Evolutionary conservation across 2,113 vertebrate genomes (phyloP).

Genomic region (Hiodon tergisus): DNA sequence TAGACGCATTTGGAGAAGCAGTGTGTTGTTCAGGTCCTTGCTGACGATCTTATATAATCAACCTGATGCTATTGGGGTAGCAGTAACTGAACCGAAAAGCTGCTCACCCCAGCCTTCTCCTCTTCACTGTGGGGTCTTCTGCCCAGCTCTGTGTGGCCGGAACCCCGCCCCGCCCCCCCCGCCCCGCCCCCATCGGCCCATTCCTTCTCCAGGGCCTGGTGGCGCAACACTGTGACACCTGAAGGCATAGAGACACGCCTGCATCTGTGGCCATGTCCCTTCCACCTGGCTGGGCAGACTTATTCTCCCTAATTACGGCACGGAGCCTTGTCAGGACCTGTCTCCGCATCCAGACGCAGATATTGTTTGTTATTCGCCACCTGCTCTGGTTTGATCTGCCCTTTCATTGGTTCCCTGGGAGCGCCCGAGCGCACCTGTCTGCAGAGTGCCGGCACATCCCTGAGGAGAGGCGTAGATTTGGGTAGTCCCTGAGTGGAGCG

Average conservation of each 20-base stretch:
- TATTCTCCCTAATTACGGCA: constrained; percentile 18
- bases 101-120: too few relatives aligned
- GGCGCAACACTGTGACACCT: background rate
- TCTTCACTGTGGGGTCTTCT: background rate
- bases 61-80: too few relatives aligned
- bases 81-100: too few relatives aligned
- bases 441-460: background rate
- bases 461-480: background rate
- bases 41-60: too few relatives aligned
- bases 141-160: too few relatives aligned
- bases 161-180: background rate
- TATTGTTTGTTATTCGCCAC: constrained; percentile 30
- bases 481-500: background rate
- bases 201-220: background rate
- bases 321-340: constrained; percentile 6
- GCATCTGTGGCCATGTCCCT: constrained; percentile 14
- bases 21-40: too few relatives aligned
- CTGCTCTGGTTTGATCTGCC: constrained; percentile 25
- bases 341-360: constrained; percentile 12
- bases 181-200: background rate
- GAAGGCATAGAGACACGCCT: background rate
- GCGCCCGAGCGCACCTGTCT: background rate
- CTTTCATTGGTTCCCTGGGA: constrained; percentile 12
- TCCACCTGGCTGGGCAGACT: constrained; percentile 15
- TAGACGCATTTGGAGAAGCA: too few relatives aligned